Evolutionary conservation across 1,140 invertebrate species (phyloP), one percentile per base, ranked within the genome.

Genomic region (Calosoma granatense): DNA sequence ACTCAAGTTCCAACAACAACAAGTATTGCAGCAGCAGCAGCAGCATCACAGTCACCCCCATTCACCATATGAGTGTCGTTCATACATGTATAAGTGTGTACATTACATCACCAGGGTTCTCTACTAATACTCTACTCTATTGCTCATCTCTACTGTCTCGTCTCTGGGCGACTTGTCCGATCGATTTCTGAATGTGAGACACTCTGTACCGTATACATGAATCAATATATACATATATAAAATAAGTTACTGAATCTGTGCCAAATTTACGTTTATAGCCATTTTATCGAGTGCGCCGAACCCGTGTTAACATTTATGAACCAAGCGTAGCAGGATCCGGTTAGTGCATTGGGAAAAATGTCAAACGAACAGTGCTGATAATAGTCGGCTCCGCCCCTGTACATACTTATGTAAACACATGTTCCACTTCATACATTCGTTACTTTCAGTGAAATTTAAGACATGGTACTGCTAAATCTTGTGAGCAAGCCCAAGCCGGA

Each of bases 1-100:
- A 74, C 59, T 59, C 59, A 19, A 52, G 26, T 36, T 36, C 26
- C 26, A 36, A 36, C 26, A n/a, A n/a, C 26, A 36, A 36, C n/a
- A 9, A 36, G 6, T 36, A 36, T 36, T 36, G 26, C 6, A 36
- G 26, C n/a, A 36, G 6, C 26, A 17, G n/a, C n/a, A 9, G 26
- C 6, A 36, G 26, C n/a, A 36, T 36, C 26, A 17, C 41, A 17
- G 41, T 3, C 41, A 47, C 4, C 4, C 26, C 41, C 41, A 17
- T 47, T 47, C 41, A 47, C 41, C 41, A 47, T 47, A 11, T 47
- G 41, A 47, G 41, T 47, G 41, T 47, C 17, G 6, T 47, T 47
- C 41, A 47, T 47, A 47, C 41, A 47, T 47, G 41, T 47, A 11
- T 47, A 17, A 11, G 41, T 47, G 41, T 47, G 41, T 47, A 47